Evolutionary conservation across 2,888 invertebrate genomes (phyloP), one percentile per base, ranked within the genome.

Genomic region (Melinaea menophilus): DNA sequence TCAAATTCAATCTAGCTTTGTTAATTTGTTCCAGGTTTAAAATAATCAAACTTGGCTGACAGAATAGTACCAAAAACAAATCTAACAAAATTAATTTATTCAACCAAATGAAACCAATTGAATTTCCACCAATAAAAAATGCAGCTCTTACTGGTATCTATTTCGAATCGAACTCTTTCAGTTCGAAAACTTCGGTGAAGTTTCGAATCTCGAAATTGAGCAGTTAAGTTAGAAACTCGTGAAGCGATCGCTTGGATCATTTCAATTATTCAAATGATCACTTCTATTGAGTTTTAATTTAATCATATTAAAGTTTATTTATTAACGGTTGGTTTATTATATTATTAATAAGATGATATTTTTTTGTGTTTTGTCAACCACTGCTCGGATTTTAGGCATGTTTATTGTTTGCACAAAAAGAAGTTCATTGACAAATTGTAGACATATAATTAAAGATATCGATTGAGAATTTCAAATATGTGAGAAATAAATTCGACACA

Each of bases 251-350:
- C 66, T 63, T 59, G 46, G 64, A 71, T 69, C 68, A 61, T 59
- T 68, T 71, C 62, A 72, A 72, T 71, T 71, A 72, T 70, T 71
- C 64, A 70, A 65, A 68, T 62, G 66, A 67, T 67, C 61, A 67
- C 63, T 66, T 65, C 51, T 31, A 62, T 46, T 51, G 62, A 47
- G 56, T 45, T 58, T 45, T 22, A 47, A 59, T 51, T 54, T 35
- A 33, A n/a, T 35, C 35, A 9, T 56, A 56, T 46, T 13, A 48
- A n/a, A 11, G 22, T 60, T 37, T 55, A 12, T 51, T 55, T 2
- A 5, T 35, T 55, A 41, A 33, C 11, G 51, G 34, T 51, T 11
- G 7, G 41, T 5, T 9, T 41, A 5, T 37, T 37, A 61, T 58
- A 58, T 34, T 55, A 31, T 7, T 13, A 11, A 58, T 11, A 41